A percentile compares a stretch with the other conserved stretches of the same genome.
Evolutionary conservation across 2,113 vertebrate genomes (phyloP).

Genomic region (Barbus barbus): DNA sequence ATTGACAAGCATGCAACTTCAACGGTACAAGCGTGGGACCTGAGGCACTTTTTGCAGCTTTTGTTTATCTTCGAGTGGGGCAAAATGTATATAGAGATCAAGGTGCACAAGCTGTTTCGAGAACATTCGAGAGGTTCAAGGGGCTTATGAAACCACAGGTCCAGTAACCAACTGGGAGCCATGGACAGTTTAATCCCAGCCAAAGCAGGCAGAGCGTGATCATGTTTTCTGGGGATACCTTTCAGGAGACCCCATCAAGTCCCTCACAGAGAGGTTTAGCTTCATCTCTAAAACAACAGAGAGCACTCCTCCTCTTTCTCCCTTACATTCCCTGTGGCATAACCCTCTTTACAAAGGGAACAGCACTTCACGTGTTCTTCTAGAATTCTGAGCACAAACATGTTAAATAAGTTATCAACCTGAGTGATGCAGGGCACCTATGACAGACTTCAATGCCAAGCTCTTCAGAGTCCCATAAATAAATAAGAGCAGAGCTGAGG

Average conservation of each 20-base stretch:
- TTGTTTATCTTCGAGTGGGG: slow-evolving; percentile 12
- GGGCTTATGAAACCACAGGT: slow-evolving; percentile 15
- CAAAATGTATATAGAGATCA: background rate
- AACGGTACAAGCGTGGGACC: background rate
- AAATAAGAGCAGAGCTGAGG: slow-evolving; percentile 16
- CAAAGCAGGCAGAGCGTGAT: background rate
- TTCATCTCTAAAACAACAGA: slow-evolving; percentile 23
- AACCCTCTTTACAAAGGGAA: slow-evolving; percentile 1
- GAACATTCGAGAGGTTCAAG: background rate
- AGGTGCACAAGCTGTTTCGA: background rate
- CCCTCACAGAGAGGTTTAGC: background rate
- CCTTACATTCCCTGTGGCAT: slow-evolving; percentile 21
- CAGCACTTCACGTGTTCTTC: background rate
- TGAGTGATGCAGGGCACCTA: background rate
- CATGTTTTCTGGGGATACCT: slow-evolving; percentile 13
- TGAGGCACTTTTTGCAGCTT: background rate
- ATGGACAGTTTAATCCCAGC: slow-evolving; percentile 18
- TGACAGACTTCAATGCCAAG: slow-evolving; percentile 8
- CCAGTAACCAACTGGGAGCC: background rate
- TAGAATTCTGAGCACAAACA: slow-evolving; percentile 1
- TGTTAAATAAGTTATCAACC: slow-evolving; percentile 32
- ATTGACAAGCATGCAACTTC: background rate
- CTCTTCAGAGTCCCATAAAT: slow-evolving; percentile 8
- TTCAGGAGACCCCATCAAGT: background rate
- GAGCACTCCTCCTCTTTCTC: background rate